phyloP scores from a whole-genome alignment of 2,888 invertebrate genomes.

The Cistogaster globosa region DNA sequence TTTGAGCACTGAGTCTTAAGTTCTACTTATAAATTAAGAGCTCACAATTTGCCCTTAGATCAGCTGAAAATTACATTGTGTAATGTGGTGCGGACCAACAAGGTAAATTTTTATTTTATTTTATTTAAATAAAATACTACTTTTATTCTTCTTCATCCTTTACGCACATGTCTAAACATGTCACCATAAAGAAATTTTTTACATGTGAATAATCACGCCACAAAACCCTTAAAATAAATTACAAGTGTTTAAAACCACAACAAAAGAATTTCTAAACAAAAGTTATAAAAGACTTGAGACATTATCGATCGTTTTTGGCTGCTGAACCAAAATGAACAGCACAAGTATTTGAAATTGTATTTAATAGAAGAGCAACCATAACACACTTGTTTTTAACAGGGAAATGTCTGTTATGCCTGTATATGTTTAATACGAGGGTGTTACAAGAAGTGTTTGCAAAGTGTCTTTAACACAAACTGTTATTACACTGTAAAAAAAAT shows the following conservation, averaged over 20 bases:
- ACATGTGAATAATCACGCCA: constrained; percentile 17
- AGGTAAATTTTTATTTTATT: too few species aligned
- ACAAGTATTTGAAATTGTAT: constrained; percentile 10
- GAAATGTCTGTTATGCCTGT: neutral
- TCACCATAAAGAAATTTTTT: constrained; percentile 35
- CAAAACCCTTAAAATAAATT: constrained; percentile 45
- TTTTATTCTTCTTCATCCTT: neutral
- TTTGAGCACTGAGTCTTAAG: too few species aligned
- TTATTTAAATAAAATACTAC: too few species aligned
- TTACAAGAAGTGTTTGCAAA: too few species aligned
- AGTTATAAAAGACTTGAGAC: constrained; percentile 11
- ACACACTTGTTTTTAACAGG: constrained; percentile 26
- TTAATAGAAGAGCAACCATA: constrained; percentile 13
- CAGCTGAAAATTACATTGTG: too few species aligned
- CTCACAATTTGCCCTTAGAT: neutral
- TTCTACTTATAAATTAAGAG: too few species aligned
- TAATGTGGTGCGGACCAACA: too few species aligned
- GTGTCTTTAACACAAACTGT: too few species aligned
- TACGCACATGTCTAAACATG: neutral
- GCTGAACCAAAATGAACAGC: constrained; percentile 11
- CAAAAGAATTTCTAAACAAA: constrained; percentile 26
- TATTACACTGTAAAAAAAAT: too few species aligned
- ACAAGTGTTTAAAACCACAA: constrained; percentile 63
- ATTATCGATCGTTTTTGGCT: constrained; percentile 12
- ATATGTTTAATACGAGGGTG: neutral